Evolutionary conservation across 2,113 vertebrate species (phyloP).

Genomic region (Taurulus bubalis): DNA sequence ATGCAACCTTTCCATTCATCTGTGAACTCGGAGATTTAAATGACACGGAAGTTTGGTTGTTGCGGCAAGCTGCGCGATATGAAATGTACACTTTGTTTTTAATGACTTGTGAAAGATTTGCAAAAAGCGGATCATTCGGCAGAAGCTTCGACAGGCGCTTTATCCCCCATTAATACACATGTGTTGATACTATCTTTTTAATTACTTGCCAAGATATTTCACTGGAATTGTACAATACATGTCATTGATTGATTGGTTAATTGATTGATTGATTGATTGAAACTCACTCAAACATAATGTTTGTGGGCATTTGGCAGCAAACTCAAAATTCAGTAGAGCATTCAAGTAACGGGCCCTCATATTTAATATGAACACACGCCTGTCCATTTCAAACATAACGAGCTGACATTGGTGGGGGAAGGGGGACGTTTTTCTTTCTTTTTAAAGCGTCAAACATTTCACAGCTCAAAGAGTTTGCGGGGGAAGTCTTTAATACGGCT

Average conservation of each 20-base stretch:
- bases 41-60: too few relatives aligned
- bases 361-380: not conserved
- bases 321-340: not conserved
- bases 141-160: not conserved
- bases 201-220: not conserved
- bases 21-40: not conserved
- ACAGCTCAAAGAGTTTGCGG: conserved; percentile 69
- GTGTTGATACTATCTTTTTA: too few relatives aligned
- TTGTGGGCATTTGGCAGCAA: not conserved
- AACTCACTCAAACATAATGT: not conserved
- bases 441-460: conserved; percentile 76
- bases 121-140: not conserved
- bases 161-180: too few relatives aligned
- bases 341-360: not conserved
- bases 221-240: not conserved
- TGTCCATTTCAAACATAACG: conserved; percentile 15
- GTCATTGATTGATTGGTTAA: not conserved
- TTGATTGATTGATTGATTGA: not conserved
- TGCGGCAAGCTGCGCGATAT: not conserved
- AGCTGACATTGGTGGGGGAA: not conserved
- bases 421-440: too few relatives aligned
- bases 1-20: not conserved
- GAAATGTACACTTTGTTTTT: not conserved
- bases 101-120: not conserved
- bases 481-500: conserved; percentile 71